Percentiles rank a stretch among this genome's conserved stretches.
Evolutionary conservation across 1,140 invertebrate species (phyloP).

Genomic region (Drosophila erecta): DNA sequence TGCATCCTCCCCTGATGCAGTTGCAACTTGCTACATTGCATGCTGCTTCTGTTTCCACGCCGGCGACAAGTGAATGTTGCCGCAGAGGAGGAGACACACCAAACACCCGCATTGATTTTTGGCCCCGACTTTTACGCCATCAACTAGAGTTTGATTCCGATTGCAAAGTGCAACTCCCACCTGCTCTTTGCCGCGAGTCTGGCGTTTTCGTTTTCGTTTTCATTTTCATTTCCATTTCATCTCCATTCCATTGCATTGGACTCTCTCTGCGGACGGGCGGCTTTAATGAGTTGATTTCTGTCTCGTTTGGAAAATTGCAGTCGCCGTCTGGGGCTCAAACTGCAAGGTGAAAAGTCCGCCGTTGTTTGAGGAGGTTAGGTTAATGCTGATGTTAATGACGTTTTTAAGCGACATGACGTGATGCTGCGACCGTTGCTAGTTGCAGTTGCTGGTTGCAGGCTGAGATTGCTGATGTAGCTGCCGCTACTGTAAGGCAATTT

Average conservation of each 20-base stretch:
- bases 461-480: conserved; percentile 20
- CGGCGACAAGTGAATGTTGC: conserved; percentile 68
- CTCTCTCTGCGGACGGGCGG: conserved; percentile 36
- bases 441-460: conserved; percentile 10
- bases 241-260: conserved; percentile 46
- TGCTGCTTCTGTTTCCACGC: conserved; percentile 64
- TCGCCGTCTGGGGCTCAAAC: conserved; percentile 10
- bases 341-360: conserved; percentile 70
- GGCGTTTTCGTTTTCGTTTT: conserved; percentile 37
- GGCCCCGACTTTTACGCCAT: conserved; percentile 6
- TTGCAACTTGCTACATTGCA: not conserved
- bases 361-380: conserved; percentile 63
- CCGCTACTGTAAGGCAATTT: conserved; percentile 26
- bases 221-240: conserved; percentile 35
- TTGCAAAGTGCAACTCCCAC: not conserved
- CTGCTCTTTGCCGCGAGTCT: conserved; percentile 17
- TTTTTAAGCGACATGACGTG: conserved; percentile 72
- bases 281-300: conserved; percentile 53
- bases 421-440: conserved; percentile 27
- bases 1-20: conserved; percentile 13
- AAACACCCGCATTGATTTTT: conserved; percentile 74
- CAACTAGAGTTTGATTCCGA: conserved; percentile 2
- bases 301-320: conserved; percentile 47
- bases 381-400: conserved; percentile 74
- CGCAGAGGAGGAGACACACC: conserved; percentile 16